Evolutionary conservation across 2,888 invertebrate genomes (phyloP), one percentile per base, ranked within the genome.

Genomic region (Chymomyza procnemis): DNA sequence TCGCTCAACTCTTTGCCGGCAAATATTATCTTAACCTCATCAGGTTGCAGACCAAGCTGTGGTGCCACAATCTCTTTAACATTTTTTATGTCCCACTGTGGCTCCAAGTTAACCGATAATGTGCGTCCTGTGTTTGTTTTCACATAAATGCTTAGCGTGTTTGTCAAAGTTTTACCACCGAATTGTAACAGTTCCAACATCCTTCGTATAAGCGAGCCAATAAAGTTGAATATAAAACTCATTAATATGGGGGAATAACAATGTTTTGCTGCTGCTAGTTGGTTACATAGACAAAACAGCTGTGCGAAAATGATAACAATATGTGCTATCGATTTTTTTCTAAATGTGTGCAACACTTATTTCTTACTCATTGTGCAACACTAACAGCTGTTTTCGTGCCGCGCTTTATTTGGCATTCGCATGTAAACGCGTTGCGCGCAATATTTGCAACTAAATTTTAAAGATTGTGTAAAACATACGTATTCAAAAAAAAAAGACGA

Each of bases 1-100:
- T 96, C 94, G 75, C 94, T 93, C 1, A 96, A 90, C 85, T 95
- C 95, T 89, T 95, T 95, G 2, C 96, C 95, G 47, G 95, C 95
- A 88, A 96, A 95, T 85, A 96, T 95, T 64, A 96, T 95, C 89
- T 95, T 95, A 1, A 95, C 93, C 86, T 95, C 94, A 50, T 94
- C 93, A 0, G 95, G 93, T 56, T 92, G 91, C 59, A 95, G 90
- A 0, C 95, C 95, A 71, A 95, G 89, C 89, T 93, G 93, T 0
- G 94, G 93, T 0, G 94, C 95, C 2, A 95, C 93, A 52, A 94
- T 90, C 88, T 95, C 93, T 88, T 95, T 95, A 0, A 95, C 93
- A 86, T 94, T 93, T 84, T 93, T 93, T 19, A 95, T 94, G 81
- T 95, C 94, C 94, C 95, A 95, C 88, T 93, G 93, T 8, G 95